A percentile compares a stretch with the other conserved stretches of the same genome.
Evolutionary conservation across 2,113 vertebrate genomes (phyloP).

Genomic region (Lipotes vexillifer): DNA sequence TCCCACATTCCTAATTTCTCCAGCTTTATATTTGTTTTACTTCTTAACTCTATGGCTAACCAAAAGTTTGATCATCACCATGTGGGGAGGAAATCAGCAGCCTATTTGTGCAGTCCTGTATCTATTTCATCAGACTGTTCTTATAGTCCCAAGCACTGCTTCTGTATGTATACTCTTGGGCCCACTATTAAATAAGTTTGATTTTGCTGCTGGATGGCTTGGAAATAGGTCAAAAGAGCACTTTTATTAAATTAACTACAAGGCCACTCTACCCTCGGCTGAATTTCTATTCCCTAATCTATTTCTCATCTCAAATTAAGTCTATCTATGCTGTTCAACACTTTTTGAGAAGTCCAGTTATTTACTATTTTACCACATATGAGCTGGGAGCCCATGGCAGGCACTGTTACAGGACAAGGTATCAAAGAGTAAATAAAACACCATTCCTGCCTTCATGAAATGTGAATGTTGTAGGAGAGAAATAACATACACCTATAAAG

Average conservation of each 20-base stretch:
- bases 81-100: background rate
- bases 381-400: background rate
- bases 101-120: background rate
- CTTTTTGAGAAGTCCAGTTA: background rate
- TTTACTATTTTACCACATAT: slow-evolving; percentile 19
- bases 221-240: slow-evolving; percentile 31
- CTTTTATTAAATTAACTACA: slow-evolving; percentile 25
- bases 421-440: background rate
- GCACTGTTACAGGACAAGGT: background rate
- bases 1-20: background rate
- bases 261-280: background rate
- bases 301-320: slow-evolving; percentile 19
- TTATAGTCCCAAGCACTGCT: background rate
- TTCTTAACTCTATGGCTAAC: background rate
- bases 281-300: background rate
- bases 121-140: background rate
- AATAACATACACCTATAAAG: background rate
- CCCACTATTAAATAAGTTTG: background rate
- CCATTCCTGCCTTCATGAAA: background rate
- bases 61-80: background rate
- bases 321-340: background rate
- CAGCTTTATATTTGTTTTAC: background rate
- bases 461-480: background rate
- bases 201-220: background rate
- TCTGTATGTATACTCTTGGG: background rate